Conservation (phyloP, 2,113 vertebrate genomes). For the Mungos mungo region DNA sequence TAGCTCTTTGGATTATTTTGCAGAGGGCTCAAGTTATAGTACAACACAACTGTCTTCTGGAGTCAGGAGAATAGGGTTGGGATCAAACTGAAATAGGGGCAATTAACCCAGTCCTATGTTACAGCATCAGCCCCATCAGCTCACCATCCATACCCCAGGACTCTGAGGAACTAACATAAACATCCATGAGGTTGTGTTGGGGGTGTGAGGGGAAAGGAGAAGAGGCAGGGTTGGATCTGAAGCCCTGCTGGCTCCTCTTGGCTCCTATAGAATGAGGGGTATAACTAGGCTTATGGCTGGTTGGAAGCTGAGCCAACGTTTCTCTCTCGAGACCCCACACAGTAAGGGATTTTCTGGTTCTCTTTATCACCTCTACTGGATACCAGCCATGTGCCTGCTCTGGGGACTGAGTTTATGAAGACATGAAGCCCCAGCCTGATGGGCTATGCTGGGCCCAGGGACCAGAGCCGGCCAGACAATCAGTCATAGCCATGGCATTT, state of each 20-base stretch:
- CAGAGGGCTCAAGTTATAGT: not conserved
- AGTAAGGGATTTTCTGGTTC: not conserved
- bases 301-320: not conserved
- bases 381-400: not conserved
- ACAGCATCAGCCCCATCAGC: not conserved
- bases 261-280: rapidly evolving
- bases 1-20: not conserved
- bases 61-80: not conserved
- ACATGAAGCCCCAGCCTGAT: constrained; percentile 28
- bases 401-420: constrained; percentile 36
- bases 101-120: not conserved
- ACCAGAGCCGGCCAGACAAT: not conserved
- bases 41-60: not conserved
- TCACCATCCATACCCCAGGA: not conserved
- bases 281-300: not conserved
- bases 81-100: not conserved
- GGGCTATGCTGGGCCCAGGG: not conserved
- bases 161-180: not conserved
- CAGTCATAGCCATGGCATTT: constrained; percentile 24
- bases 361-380: not conserved
- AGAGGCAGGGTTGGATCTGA: not conserved
- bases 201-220: not conserved
- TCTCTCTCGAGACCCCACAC: not conserved
- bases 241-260: not conserved
- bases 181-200: not conserved